Evolutionary conservation across 2,113 vertebrate species (phyloP).

Genomic region (Aegithalos caudatus): DNA sequence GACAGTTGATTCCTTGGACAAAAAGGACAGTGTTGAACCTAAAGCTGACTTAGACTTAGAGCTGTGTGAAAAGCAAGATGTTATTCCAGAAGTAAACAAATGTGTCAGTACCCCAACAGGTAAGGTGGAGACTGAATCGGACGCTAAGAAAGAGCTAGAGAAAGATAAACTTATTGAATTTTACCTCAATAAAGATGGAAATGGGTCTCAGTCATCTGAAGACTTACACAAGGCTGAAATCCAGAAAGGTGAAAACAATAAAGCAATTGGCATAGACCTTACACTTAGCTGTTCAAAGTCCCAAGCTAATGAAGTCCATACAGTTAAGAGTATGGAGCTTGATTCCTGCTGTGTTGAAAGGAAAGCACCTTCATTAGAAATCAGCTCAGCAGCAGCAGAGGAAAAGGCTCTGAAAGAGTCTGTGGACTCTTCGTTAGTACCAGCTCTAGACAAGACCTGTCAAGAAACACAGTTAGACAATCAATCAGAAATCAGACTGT

Average conservation of each 20-base stretch:
- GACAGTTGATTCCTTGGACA: conserved; percentile 34
- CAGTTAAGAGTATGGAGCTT: conserved; percentile 46
- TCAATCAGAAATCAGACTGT: conserved; percentile 85
- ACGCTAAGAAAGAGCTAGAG: conserved; percentile 70
- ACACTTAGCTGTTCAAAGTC: conserved; percentile 71
- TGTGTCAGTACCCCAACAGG: conserved; percentile 68
- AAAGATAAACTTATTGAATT: conserved; percentile 81
- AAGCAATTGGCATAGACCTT: conserved; percentile 70
- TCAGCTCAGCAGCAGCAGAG: conserved; percentile 48
- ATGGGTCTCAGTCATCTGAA: conserved; percentile 56
- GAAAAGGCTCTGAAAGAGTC: conserved; percentile 53
- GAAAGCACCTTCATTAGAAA: conserved; percentile 36
- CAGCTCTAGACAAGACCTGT: conserved; percentile 63
- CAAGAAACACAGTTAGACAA: conserved; percentile 75
- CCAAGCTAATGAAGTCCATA: conserved; percentile 21
- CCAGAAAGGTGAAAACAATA: conserved; percentile 51
- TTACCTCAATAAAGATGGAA: conserved; percentile 73
- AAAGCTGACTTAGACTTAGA: conserved; percentile 73
- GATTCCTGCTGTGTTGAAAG: conserved; percentile 58
- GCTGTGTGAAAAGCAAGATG: conserved; percentile 75
- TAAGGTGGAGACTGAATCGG: conserved; percentile 67
- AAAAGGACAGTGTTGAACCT: conserved; percentile 63
- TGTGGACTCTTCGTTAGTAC: conserved; percentile 58
- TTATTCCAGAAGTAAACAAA: conserved; percentile 74
- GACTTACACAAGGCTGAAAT: conserved; percentile 58